Evolutionary conservation across 2,888 invertebrate species (phyloP).

Genomic region (Drosophila mayaguana): DNA sequence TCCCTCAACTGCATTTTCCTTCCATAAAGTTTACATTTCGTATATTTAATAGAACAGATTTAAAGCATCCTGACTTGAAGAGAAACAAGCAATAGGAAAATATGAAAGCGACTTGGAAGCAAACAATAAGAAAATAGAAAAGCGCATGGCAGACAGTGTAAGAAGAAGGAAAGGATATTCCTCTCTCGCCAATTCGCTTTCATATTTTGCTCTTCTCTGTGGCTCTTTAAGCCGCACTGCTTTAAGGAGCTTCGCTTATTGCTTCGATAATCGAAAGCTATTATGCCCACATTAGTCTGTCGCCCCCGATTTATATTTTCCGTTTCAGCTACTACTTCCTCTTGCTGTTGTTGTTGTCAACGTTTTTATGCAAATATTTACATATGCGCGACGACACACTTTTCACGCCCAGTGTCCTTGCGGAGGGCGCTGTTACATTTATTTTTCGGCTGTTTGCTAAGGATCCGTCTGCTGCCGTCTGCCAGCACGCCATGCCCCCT

Average conservation of each 20-base stretch:
- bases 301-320: constrained; percentile 45
- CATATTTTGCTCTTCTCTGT: background rate
- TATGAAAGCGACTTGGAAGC: no score
- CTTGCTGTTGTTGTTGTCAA: constrained; percentile 41
- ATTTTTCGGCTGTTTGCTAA: constrained; percentile 73
- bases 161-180: no score
- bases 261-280: constrained; percentile 80
- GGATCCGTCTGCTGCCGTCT: constrained; percentile 19
- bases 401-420: constrained; percentile 63
- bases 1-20: no score
- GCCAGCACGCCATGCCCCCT: background rate
- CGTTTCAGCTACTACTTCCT: background rate
- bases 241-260: constrained; percentile 18
- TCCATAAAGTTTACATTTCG: no score
- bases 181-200: background rate
- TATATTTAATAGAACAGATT: no score
- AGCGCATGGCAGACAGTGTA: no score
- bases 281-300: constrained; percentile 75
- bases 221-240: constrained; percentile 27
- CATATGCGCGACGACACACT: constrained; percentile 72
- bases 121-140: no score
- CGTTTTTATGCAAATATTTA: constrained; percentile 74
- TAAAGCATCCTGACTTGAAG: no score
- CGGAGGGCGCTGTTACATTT: constrained; percentile 49
- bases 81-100: no score